Base-by-base conservation (phyloP, 2,888 invertebrate genomes). In the Drosophila eohydei region DNA sequence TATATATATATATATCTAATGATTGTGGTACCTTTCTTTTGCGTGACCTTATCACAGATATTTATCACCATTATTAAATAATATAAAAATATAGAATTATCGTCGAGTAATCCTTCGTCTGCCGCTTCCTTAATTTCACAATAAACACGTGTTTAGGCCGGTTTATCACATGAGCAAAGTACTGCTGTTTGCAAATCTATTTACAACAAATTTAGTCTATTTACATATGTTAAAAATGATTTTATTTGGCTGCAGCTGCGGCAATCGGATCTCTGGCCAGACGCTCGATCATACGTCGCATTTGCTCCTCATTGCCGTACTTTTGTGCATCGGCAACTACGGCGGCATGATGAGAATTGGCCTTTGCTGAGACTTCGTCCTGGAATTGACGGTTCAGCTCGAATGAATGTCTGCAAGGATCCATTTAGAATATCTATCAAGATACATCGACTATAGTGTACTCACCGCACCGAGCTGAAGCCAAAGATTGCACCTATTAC, bases 401-500 rank as follows among this genome's bases (percentile, higher is more conserved):
- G 68, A 95, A 93, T 7, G 95, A 94, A 79, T 94, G 93, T 79
- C 95, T 95, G 80, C 68, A 94, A 91, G n/a, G 21, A 4, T 8
- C 8, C 7, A 12, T 6, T 14, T 48, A 32, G 14, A 32, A 41
- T 55, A 41, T 8, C 16, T 14, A 14, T 5, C 2, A 4, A 21
- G 12, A 14, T 1, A 12, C 28, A 55, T 41, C 2, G 2, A 30
- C n/a, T 5, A 1, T 5, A 14, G 5, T 2, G 34, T 0, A 54
- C 55, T 50, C 93, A 96, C 96, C 94, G 94, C 66, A 96, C 94
- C 1, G 94, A 93, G 62, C 94, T 90, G 75, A 95, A 92, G 87
- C 96, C 96, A 52, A 95, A 70, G 11, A 94, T 61, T n/a, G 95
- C 93, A 2, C 95, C 95, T 50, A 95, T 41, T 3, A 94, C 78